Base-by-base conservation (phyloP, 2,888 invertebrate genomes). In the Volucella inflata region DNA sequence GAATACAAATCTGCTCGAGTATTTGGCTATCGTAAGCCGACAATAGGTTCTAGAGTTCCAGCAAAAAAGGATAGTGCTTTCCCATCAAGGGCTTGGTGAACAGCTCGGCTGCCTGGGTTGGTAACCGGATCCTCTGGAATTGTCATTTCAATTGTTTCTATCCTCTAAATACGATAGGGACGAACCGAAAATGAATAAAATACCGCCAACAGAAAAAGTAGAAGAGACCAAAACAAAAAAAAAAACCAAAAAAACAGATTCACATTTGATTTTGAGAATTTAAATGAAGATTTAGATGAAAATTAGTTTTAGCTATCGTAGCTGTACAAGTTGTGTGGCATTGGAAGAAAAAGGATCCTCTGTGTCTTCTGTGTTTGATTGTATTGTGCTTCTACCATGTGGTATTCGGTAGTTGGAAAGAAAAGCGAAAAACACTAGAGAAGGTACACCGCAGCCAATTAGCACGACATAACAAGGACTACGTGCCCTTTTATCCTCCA, bases 61-160 rank as follows among this genome's bases (percentile, higher is more conserved):
- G 42, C 46, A 79, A 48, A 53, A 57, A 79, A 17, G 9, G 42
- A 67, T 80, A 85, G 76, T 80, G 76, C 85, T 85, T 80, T 76
- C 76, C 71, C 80, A 77, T 80, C 76, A 76, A 62, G 76, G 57
- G 67, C 71, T 62, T 75, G 59, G 42, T 10, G 51, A 68, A 85
- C 72, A 80, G 80, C 76, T 77, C 64, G 48, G 65, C 44, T 30
- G 64, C 46, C 17, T 46, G 8, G 8, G 36, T 14, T 42, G 0
- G 14, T 40, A 14, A 1, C 14, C 14, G 11, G 12, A 10, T 55
- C 46, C 55, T 76, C 55, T 72, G 76, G 57, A 77, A 85, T 76
- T 77, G 85, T 85, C 76, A 77, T 85, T 76, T 85, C 80, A 68
- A 85, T 85, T 85, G 80, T 76, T 77, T 51, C 30, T 76, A 48